Percentiles rank a stretch among this genome's conserved stretches.
Conservation (phyloP, 2,113 vertebrate species). For the Onychostoma macrolepis region DNA sequence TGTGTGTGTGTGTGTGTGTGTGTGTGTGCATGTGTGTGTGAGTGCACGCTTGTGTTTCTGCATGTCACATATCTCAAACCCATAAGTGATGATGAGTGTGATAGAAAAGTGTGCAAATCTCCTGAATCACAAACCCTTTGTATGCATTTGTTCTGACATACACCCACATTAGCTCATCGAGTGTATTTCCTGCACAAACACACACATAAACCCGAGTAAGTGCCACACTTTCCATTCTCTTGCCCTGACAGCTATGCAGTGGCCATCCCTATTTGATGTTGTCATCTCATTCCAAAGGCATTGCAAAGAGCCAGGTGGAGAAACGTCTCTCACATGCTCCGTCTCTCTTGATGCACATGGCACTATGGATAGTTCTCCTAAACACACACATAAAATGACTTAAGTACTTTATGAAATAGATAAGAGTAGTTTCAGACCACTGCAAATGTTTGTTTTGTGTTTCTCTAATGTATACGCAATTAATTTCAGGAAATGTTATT, state of each 20-base stretch:
- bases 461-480: too few relatives aligned
- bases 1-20: constrained; percentile 21
- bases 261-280: constrained; percentile 42
- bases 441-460: too few relatives aligned
- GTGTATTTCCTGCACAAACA: constrained; percentile 39
- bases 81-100: not conserved
- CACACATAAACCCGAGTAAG: constrained; percentile 33
- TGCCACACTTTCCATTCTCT: constrained; percentile 45
- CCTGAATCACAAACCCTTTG: not conserved
- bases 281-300: constrained; percentile 54
- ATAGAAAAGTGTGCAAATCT: not conserved
- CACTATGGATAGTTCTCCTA: not conserved
- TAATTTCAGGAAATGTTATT: too few relatives aligned
- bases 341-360: not conserved
- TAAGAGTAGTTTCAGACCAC: too few relatives aligned
- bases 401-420: too few relatives aligned
- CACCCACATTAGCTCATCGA: constrained; percentile 50
- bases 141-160: constrained; percentile 37
- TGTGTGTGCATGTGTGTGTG: constrained; percentile 6
- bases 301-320: constrained; percentile 41
- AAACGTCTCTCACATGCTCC: not conserved
- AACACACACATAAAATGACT: too few relatives aligned
- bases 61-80: not conserved
- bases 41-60: constrained; percentile 13
- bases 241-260: constrained; percentile 32